A percentile compares a stretch with the other conserved stretches of the same genome.
Conservation (phyloP, 2,113 vertebrate genomes). For the Serinus canaria region DNA sequence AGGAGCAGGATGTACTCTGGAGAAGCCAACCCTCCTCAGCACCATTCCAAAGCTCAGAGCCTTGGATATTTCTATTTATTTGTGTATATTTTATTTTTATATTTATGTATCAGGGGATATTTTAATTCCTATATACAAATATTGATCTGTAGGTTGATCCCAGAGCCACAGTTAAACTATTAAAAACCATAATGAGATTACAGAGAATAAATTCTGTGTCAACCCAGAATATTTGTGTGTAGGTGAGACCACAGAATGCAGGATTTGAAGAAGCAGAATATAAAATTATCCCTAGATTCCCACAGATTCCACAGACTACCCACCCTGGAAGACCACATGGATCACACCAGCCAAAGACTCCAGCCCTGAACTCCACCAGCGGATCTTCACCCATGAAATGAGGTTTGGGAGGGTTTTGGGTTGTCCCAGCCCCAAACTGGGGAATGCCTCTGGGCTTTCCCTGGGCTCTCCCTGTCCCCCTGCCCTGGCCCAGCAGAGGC, state of each 20-base stretch:
- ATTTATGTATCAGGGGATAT: background rate
- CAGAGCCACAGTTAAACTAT: background rate
- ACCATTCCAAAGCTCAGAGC: background rate
- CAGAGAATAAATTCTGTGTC: accelerated
- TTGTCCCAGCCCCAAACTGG: accelerated
- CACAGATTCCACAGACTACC: accelerated
- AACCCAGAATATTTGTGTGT: background rate
- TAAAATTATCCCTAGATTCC: accelerated
- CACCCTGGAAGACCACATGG: accelerated
- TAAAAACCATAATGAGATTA: background rate
- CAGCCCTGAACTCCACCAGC: background rate
- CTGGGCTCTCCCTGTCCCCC: background rate
- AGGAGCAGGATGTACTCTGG: background rate
- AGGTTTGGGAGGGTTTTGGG: accelerated
- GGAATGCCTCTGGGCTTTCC: background rate
- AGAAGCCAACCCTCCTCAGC: background rate
- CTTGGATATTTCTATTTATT: background rate
- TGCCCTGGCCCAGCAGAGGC: accelerated
- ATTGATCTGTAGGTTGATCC: background rate
- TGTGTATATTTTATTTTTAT: background rate
- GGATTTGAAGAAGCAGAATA: background rate
- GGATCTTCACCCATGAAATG: accelerated
- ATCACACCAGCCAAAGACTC: background rate
- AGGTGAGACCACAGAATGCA: background rate
- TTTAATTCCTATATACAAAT: background rate